Evolutionary conservation across 2,797 vertebrate species (phyloP), one percentile per base, ranked within the genome.

Genomic region (Enteromius unitaeniatus): DNA sequence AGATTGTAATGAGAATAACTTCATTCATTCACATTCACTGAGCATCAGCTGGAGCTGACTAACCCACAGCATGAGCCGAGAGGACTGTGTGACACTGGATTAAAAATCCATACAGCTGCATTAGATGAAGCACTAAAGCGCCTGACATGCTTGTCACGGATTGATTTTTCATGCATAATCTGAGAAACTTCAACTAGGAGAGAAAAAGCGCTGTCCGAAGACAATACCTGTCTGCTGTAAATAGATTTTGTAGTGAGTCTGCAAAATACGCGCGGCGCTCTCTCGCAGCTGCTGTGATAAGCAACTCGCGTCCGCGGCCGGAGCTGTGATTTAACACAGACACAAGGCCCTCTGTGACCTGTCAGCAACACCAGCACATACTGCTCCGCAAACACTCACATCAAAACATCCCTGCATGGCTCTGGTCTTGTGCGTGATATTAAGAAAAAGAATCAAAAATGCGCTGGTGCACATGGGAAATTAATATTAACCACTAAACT

Each of bases 41-140:
- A 78, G 58, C 58, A 78, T 64, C 58, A 45, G 14, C 23, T 78
- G 14, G 9, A 53, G 70, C 65, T 62, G 79, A 83, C 70, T 77
- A 81, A 75, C 28, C 74, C 68, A 19, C 65, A 49, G 51, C 76
- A 51, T 37, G 6, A 42, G 37, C n/a, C 40, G 26, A 64, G 42
- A 51, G 1, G 11, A 67, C 37, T 14, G 19, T 37, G 64, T 69
- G 58, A 49, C 45, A 2, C 84, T 34, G 81, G 83, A 90, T 89
- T 87, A 88, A 87, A 88, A 89, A 87, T 86, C 87, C 82, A 89
- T 84, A 88, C 73, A 2, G 47, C 70, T 42, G 86, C 84, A 83
- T 86, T 49, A 69, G 64, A 79, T 75, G 49, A 85, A 83, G 75
- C 60, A 53, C 78, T 74, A 70, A 83, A 88, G 78, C 49, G 23